Evolutionary conservation across 2,797 vertebrate species (phyloP).

Genomic region (Ctenopoma kingsleyae): DNA sequence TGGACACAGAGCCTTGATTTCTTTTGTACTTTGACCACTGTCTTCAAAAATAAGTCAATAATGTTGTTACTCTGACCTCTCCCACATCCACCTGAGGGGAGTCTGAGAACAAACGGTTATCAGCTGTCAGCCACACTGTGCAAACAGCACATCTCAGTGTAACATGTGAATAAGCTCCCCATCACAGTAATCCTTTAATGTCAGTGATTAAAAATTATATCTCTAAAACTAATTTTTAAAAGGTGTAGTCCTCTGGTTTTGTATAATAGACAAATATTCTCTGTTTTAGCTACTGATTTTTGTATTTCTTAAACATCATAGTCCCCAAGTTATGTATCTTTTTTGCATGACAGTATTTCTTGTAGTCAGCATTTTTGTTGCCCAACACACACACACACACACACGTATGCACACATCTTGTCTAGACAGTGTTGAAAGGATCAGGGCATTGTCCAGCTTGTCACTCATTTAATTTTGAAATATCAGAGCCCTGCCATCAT

Average conservation of each 20-base stretch:
- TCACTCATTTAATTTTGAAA: conserved; percentile 68
- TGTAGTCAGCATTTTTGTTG: conserved; percentile 41
- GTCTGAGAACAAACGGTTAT: neutral
- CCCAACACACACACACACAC: conserved; percentile 1
- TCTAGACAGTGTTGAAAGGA: conserved; percentile 63
- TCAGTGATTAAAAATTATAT: no score
- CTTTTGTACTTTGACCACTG: conserved; percentile 72
- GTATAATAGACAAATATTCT: no score
- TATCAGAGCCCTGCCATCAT: conserved; percentile 56
- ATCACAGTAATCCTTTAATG: neutral
- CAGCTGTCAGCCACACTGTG: neutral
- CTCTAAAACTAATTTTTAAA: no score
- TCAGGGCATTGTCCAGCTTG: conserved; percentile 56
- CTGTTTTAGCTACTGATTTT: no score
- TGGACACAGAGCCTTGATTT: conserved; percentile 21
- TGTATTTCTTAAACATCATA: neutral
- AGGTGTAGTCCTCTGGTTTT: no score
- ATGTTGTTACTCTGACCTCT: conserved; percentile 44
- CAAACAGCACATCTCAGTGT: neutral
- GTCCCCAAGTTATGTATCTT: neutral
- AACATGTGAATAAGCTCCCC: neutral
- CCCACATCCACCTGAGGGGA: neutral
- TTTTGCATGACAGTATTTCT: conserved; percentile 21
- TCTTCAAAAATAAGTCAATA: conserved; percentile 70
- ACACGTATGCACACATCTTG: conserved; percentile 13